Evolutionary conservation across 2,888 invertebrate genomes (phyloP).

Genomic region (Ditylenchus weischeri): DNA sequence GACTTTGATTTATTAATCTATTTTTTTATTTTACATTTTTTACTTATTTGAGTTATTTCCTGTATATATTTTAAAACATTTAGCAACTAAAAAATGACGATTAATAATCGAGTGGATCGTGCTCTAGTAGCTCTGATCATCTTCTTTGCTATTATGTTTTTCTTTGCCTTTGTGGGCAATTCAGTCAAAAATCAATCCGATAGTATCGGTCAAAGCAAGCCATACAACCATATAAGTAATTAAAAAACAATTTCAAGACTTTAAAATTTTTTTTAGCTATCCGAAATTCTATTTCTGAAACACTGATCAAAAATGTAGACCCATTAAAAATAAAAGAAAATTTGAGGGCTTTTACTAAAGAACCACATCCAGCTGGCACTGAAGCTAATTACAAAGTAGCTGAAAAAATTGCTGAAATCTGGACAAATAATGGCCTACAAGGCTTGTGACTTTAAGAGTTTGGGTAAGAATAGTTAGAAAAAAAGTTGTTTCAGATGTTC

Average conservation of each 20-base stretch:
- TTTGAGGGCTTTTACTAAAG: slow-evolving; percentile 38
- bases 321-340: slow-evolving; percentile 22
- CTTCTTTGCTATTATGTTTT: background rate
- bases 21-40: too few species aligned
- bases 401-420: slow-evolving; percentile 47
- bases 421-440: slow-evolving; percentile 48
- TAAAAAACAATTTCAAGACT: too few species aligned
- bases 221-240: too few species aligned
- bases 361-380: slow-evolving; percentile 54
- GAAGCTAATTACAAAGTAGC: slow-evolving; percentile 50
- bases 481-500: slow-evolving; percentile 28
- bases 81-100: too few species aligned
- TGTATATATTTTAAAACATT: too few species aligned
- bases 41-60: too few species aligned
- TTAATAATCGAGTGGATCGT: background rate
- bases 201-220: too few species aligned
- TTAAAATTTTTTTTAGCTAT: background rate
- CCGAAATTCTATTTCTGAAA: background rate
- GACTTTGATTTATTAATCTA: too few species aligned
- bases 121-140: background rate
- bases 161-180: slow-evolving; percentile 1
- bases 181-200: background rate
- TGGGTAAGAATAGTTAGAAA: too few species aligned
- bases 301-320: slow-evolving; percentile 14
- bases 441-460: slow-evolving; percentile 18